Evolutionary conservation across 2,797 vertebrate species (phyloP).

Genomic region (Buceros bicornis): DNA sequence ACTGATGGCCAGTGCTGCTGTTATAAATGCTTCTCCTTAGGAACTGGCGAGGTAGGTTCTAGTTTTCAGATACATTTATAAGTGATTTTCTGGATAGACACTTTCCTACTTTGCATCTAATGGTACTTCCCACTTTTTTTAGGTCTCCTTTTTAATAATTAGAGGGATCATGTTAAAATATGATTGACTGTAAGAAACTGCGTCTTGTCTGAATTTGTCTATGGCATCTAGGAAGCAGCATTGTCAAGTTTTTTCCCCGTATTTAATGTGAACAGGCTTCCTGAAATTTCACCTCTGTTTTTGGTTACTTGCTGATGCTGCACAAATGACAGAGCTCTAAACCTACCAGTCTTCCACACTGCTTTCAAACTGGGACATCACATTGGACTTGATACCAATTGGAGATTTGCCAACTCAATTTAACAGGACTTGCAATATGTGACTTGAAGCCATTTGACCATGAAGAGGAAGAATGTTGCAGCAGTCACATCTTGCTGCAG

Average conservation of each 20-base stretch:
- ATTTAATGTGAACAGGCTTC: background rate
- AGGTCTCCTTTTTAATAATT: background rate
- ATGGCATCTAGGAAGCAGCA: background rate
- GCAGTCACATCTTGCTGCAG: background rate
- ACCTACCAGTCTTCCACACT: constrained; percentile 36
- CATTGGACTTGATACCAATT: background rate
- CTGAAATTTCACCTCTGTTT: background rate
- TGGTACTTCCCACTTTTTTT: background rate
- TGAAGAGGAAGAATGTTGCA: background rate
- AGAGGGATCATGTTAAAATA: background rate
- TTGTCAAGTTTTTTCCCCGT: background rate
- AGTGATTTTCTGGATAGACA: background rate
- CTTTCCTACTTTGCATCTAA: no score
- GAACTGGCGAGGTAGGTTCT: background rate
- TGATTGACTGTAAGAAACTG: background rate
- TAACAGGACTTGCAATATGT: background rate
- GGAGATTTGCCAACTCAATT: background rate
- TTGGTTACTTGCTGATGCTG: background rate
- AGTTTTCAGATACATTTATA: background rate
- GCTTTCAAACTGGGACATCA: constrained; percentile 39
- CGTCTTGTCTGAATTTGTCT: background rate
- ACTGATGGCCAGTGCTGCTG: background rate
- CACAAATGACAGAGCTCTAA: background rate
- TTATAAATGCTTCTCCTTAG: background rate
- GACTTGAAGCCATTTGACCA: background rate